phyloP scores from a whole-genome alignment of 2,113 vertebrate genomes.

The Galeopterus variegatus region DNA sequence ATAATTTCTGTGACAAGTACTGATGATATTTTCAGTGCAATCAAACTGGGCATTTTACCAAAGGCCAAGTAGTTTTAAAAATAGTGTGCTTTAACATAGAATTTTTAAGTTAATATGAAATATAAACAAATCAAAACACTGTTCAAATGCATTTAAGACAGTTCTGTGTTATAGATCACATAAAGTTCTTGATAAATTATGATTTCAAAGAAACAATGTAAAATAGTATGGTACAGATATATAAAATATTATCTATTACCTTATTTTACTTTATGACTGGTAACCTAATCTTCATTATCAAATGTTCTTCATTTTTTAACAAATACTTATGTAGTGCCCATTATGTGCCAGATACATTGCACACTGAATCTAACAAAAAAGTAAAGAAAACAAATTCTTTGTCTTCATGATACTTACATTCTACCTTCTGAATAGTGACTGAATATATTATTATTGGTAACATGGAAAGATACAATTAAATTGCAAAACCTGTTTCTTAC shows the following conservation, averaged over 20 bases:
- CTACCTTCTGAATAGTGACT: not conserved
- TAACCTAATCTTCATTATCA: not conserved
- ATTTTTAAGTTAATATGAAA: conserved; percentile 56
- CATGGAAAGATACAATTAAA: not conserved
- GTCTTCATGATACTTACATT: not conserved
- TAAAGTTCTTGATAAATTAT: not conserved
- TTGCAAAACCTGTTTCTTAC: not conserved
- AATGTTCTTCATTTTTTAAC: not conserved
- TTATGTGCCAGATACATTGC: not conserved
- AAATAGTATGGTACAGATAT: not conserved
- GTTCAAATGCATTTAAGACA: not conserved
- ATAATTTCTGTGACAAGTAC: conserved; percentile 57
- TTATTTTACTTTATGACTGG: not conserved
- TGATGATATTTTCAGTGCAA: conserved; percentile 24
- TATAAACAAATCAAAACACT: not conserved
- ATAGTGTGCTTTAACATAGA: not conserved
- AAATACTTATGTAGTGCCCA: not conserved
- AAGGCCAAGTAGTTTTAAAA: conserved; percentile 60
- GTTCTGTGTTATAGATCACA: not conserved
- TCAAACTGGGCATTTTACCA: conserved; percentile 62
- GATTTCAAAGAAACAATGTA: not conserved
- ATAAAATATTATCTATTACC: not conserved
- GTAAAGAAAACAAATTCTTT: not conserved
- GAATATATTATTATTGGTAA: not conserved
- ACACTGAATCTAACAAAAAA: not conserved